Percentiles rank a stretch among this genome's conserved stretches.
These are phyloP conservation scores for Spea hammondii DNA, from an alignment of 2,797 vertebrate species.

Conservation along the genomic window DNA sequence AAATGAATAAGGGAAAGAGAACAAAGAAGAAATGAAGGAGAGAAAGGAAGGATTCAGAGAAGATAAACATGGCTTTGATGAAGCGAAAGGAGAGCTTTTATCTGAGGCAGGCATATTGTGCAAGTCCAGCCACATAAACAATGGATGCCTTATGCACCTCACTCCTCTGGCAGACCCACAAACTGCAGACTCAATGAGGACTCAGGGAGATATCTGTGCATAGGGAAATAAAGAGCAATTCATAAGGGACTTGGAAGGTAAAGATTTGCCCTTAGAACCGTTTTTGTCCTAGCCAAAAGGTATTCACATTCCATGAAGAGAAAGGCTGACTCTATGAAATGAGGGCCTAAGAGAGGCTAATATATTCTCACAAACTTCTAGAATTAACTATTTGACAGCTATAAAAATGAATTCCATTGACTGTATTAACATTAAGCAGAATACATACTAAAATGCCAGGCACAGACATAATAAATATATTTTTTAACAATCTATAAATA, in stretches of 20 bases:
- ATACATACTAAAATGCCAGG: too few relatives aligned
- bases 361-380: constrained; percentile 18
- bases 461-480: too few relatives aligned
- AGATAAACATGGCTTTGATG: constrained; percentile 69
- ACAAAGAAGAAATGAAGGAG: constrained; percentile 43
- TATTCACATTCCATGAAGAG: constrained; percentile 51
- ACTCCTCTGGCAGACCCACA: constrained; percentile 56
- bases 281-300: constrained; percentile 35
- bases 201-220: constrained; percentile 58
- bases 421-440: too few relatives aligned
- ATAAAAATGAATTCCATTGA: too few relatives aligned
- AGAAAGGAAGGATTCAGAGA: constrained; percentile 52
- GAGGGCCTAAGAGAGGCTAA: constrained; percentile 21
- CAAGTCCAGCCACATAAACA: constrained; percentile 63
- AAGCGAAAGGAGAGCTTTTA: constrained; percentile 68
- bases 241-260: constrained; percentile 53
- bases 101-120: constrained; percentile 67
- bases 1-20: constrained; percentile 44
- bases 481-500: too few relatives aligned
- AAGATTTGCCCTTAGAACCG: constrained; percentile 42
- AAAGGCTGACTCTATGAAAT: constrained; percentile 41
- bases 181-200: constrained; percentile 58
- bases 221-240: constrained; percentile 71
- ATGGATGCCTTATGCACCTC: constrained; percentile 68
- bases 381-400: constrained; percentile 13